These are phyloP conservation scores for Tangara arthus DNA, from an alignment of 2,797 vertebrate genomes.

Conservation along the genomic window DNA sequence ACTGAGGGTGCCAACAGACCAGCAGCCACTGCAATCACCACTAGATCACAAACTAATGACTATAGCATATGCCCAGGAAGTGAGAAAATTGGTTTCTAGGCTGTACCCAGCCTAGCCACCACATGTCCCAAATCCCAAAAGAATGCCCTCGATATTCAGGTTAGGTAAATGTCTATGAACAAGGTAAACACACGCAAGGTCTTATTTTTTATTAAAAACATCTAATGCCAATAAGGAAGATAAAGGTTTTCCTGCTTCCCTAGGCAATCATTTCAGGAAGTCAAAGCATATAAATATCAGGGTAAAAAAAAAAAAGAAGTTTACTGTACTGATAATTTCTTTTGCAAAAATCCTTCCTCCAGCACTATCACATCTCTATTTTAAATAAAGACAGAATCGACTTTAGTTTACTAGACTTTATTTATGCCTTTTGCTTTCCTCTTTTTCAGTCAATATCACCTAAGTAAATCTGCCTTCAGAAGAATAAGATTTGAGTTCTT, in stretches of 20 bases:
- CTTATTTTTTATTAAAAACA: neutral
- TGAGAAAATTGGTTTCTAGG: neutral
- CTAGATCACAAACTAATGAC: neutral
- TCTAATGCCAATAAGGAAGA: neutral
- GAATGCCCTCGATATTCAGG: neutral
- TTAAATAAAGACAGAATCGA: neutral
- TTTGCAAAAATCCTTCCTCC: neutral
- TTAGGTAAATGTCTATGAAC: neutral
- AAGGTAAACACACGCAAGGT: neutral
- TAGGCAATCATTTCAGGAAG: neutral
- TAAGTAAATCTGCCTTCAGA: neutral
- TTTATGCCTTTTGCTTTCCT: neutral
- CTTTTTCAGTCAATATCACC: neutral
- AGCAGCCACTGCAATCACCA: neutral
- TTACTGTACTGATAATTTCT: neutral
- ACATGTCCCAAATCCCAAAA: neutral
- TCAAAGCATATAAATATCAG: neutral
- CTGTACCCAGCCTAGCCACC: neutral
- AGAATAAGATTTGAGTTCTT: neutral
- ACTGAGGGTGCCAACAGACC: neutral
- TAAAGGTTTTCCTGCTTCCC: neutral
- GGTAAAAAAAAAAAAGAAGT: neutral
- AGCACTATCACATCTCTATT: neutral
- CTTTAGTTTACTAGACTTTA: neutral
- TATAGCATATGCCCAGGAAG: neutral